A percentile compares a stretch with the other conserved stretches of the same genome.
Conservation (phyloP, 2,113 vertebrate species). For the Neofelis nebulosa region DNA sequence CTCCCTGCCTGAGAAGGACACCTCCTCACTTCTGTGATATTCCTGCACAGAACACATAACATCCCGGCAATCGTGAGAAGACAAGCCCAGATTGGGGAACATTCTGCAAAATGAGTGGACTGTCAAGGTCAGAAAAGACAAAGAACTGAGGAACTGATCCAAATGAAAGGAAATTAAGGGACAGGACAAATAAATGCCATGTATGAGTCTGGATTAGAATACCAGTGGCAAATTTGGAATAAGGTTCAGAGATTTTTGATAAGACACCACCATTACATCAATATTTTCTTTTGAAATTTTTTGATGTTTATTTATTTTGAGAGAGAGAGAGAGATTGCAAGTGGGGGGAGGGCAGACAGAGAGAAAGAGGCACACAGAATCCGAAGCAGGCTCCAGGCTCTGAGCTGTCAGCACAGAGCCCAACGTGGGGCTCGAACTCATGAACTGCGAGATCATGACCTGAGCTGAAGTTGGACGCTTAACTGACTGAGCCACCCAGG, state of each 20-base stretch:
- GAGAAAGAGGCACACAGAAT: too few relatives aligned
- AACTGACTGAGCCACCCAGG: too few relatives aligned
- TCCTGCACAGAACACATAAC: neutral
- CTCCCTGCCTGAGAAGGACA: neutral
- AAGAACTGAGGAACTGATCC: neutral
- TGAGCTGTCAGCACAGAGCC: too few relatives aligned
- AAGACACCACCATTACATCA: neutral
- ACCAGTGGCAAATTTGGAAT: neutral
- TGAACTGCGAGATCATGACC: too few relatives aligned
- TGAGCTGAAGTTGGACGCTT: too few relatives aligned
- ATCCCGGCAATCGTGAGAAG: neutral
- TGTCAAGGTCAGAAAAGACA: neutral
- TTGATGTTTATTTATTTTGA: too few relatives aligned
- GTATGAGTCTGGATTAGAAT: neutral
- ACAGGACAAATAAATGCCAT: neutral
- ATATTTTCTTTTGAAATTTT: neutral
- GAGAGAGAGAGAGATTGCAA: too few relatives aligned
- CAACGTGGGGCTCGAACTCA: too few relatives aligned
- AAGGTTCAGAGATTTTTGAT: neutral
- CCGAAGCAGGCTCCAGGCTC: too few relatives aligned
- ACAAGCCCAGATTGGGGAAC: neutral
- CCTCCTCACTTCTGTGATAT: neutral
- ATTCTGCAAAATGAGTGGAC: neutral
- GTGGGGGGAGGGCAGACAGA: too few relatives aligned
- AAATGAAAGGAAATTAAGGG: neutral